Base-by-base conservation (phyloP, 2,888 invertebrate species). In the Yponomeuta cagnagella region DNA sequence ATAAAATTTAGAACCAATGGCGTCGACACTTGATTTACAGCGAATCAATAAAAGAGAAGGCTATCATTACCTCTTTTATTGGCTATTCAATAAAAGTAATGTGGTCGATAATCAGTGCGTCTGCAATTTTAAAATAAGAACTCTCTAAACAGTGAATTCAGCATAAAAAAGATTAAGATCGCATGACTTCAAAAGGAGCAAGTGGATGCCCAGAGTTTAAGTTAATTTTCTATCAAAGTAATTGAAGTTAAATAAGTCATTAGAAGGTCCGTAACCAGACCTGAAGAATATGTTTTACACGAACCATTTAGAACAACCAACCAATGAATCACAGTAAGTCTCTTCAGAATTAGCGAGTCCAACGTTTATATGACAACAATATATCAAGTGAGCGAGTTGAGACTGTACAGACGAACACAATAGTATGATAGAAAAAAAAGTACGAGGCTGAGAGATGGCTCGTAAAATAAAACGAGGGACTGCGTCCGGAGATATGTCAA, bases 401-500 rank as follows among this genome's bases (percentile, higher is more conserved):
- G 84, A 85, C 82, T 80, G 81, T 81, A 80, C 83, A 84, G 85
- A 80, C 83, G 84, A 85, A 85, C 78, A 88, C 85, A 90, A 90
- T 89, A 85, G 88, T 81, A 78, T 77, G 75, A 82, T 80, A 80
- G 79, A 87, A 88, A 89, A 43, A 72, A 85, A 87, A 84, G 79
- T 73, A 74, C 73, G 79, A 79, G 79, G 79, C 82, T 85, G 87
- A 86, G 89, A 89, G 86, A 88, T 87, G 84, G 89, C 87, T 90
- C 90, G 85, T 92, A 92, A 92, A 91, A 88, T 90, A 89, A 90
- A 90, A 89, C 88, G 89, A 88, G 90, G 89, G 87, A 84, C 84
- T 79, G 82, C 88, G 88, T 88, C 89, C 89, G 88, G 89, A 91
- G 91, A 92, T 92, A 85, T 87, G 90, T 91, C 91, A 89, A 92